These are phyloP conservation scores for Sterrhoptilus dennistouni DNA, from an alignment of 2,113 vertebrate species.

Conservation along the genomic window DNA sequence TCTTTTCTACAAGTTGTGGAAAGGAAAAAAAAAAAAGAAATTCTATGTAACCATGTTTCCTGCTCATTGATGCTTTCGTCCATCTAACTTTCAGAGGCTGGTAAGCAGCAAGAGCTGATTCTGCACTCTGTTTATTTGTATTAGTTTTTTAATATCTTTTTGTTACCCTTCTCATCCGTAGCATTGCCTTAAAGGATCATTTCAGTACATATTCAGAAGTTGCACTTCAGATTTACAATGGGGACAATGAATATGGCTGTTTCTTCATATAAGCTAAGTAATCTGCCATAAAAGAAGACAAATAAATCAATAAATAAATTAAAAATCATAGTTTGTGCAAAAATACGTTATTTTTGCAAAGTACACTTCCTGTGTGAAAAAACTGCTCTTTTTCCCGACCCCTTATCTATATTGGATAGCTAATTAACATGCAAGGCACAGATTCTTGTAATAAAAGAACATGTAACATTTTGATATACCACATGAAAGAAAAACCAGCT, in stretches of 20 bases:
- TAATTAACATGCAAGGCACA: background rate
- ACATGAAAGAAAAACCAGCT: background rate
- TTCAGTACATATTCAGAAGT: slow-evolving; percentile 35
- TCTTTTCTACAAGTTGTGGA: background rate
- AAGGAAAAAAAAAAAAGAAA: background rate
- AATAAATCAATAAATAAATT: background rate
- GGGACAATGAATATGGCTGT: slow-evolving; percentile 9
- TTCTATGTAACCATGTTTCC: background rate
- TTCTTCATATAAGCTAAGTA: slow-evolving; percentile 49
- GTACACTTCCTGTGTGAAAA: background rate
- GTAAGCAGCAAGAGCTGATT: slow-evolving; percentile 28
- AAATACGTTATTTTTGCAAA: background rate
- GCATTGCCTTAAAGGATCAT: slow-evolving; percentile 36
- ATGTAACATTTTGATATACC: background rate
- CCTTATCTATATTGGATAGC: background rate
- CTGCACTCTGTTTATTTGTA: slow-evolving; percentile 33
- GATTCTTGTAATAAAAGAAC: background rate
- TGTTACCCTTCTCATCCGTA: slow-evolving; percentile 9
- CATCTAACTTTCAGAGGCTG: background rate
- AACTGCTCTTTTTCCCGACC: background rate
- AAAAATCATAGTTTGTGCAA: background rate
- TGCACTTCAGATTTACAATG: slow-evolving; percentile 23
- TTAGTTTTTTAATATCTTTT: slow-evolving; percentile 6
- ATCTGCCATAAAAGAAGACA: slow-evolving; percentile 32
- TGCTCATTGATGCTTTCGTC: background rate